Conservation (phyloP, 2,797 vertebrate genomes). For the Myotis findleyi region DNA sequence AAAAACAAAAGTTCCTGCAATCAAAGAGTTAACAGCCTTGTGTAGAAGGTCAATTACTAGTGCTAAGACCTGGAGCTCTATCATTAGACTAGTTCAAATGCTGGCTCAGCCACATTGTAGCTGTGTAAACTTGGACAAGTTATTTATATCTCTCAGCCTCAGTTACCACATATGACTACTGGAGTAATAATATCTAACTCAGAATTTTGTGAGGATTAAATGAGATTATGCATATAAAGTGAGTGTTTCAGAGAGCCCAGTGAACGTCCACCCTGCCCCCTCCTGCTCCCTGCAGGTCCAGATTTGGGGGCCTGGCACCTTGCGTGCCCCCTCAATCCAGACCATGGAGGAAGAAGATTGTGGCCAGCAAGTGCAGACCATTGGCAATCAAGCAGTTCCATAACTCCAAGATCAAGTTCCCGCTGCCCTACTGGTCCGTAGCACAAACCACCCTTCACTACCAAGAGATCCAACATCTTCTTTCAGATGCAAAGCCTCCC, state of each 20-base stretch:
- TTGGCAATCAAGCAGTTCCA: background rate
- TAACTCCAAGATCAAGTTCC: background rate
- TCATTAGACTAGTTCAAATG: background rate
- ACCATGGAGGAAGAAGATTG: background rate
- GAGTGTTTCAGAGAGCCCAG: background rate
- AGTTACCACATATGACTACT: background rate
- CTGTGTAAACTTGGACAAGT: background rate
- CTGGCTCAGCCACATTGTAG: background rate
- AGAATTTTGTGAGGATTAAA: constrained; percentile 13
- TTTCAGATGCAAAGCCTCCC: background rate
- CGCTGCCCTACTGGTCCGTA: background rate
- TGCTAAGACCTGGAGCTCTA: background rate
- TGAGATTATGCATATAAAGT: background rate
- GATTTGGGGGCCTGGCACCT: background rate
- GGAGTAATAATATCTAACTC: constrained; percentile 17
- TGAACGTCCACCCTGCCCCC: background rate
- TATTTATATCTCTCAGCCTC: constrained; percentile 3
- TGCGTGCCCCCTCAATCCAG: background rate
- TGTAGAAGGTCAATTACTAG: background rate
- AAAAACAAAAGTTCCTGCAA: background rate
- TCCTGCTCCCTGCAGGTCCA: background rate
- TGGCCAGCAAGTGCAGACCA: background rate
- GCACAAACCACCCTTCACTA: background rate
- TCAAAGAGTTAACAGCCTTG: background rate
- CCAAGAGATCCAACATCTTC: background rate